Base-by-base conservation (phyloP, 2,888 invertebrate species). In the Troilus luridus region DNA sequence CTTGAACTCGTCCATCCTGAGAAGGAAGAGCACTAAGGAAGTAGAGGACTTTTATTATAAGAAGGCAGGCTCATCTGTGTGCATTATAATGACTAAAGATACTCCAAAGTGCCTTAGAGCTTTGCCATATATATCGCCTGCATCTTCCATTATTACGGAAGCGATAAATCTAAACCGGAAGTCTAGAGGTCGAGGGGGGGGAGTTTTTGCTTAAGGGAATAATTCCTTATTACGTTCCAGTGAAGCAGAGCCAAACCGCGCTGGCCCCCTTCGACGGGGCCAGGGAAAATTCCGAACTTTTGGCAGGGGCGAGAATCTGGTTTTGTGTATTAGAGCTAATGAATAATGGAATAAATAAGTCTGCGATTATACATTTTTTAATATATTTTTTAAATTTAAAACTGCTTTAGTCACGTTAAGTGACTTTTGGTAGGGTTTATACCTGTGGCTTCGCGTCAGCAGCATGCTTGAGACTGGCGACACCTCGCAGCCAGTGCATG, bases 121-220 rank as follows among this genome's bases (percentile, higher is more conserved):
- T 85, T 56, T n/a, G n/a, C 85, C 56, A 56, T 85, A 85, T 85
- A 85, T 85, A 56, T 85, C 85, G 21, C n/a, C 56, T 85, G 56
- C 85, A 58, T 56, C 56, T 85, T 85, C 85, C 85, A 56, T 85
- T 85, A 85, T 85, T 85, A 85, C 85, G 85, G 85, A 85, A 85
- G n/a, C 85, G 21, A 85, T 85, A 85, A 85, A 85, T 85, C 85
- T 14, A 85, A 85, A 58, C 11, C n/a, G 85, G 85, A 85, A 58
- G 85, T 58, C 56, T 56, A 54, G 56, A 0, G 21, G n/a, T 77
- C 5, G 67, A n/a, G 41, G 56, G 85, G n/a, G 56, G 11, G 10
- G 56, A 56, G 85, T 85, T 85, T 85, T 85, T 85, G 85, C 85
- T 85, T 85, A 85, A 85, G 85, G 85, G 19, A 85, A 85, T 85